These are phyloP conservation scores for Drosophila bipectinata DNA, from an alignment of 1,140 invertebrate genomes.

Conservation along the genomic window DNA sequence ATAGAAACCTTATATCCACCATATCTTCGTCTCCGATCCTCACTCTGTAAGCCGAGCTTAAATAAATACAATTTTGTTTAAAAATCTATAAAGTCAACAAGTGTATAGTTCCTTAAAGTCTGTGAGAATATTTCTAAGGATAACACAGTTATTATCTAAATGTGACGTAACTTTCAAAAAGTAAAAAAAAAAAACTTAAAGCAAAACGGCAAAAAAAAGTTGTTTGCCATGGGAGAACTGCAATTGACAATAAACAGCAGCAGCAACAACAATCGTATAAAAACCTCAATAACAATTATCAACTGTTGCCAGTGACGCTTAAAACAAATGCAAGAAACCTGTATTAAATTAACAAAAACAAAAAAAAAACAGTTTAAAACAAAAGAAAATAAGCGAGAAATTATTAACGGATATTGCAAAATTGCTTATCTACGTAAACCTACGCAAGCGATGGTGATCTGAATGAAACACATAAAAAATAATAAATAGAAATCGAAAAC, in stretches of 20 bases:
- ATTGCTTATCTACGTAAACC: conserved; percentile 23
- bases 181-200: conserved; percentile 17
- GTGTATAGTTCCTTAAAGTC: neutral
- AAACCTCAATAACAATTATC: conserved; percentile 71
- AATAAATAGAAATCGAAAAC: conserved; percentile 14
- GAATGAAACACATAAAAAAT: conserved; percentile 20
- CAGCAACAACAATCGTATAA: conserved; percentile 42
- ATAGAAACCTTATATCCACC: conserved; percentile 1
- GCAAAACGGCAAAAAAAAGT: conserved; percentile 57
- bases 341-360: conserved; percentile 34
- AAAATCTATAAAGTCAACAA: neutral
- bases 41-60: conserved; percentile 18
- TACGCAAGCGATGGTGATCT: conserved; percentile 12
- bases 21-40: conserved; percentile 3
- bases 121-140: conserved; percentile 7
- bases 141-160: neutral
- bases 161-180: conserved; percentile 33
- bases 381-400: conserved; percentile 27
- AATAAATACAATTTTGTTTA: conserved; percentile 1
- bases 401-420: conserved; percentile 43
- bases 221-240: conserved; percentile 65
- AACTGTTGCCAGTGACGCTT: conserved; percentile 48
- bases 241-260: conserved; percentile 51
- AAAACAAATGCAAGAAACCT: conserved; percentile 48
- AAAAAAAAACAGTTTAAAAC: conserved; percentile 17